Evolutionary conservation across 1,140 invertebrate genomes (phyloP), one percentile per base, ranked within the genome.

Genomic region (Drosophila navojoa): DNA sequence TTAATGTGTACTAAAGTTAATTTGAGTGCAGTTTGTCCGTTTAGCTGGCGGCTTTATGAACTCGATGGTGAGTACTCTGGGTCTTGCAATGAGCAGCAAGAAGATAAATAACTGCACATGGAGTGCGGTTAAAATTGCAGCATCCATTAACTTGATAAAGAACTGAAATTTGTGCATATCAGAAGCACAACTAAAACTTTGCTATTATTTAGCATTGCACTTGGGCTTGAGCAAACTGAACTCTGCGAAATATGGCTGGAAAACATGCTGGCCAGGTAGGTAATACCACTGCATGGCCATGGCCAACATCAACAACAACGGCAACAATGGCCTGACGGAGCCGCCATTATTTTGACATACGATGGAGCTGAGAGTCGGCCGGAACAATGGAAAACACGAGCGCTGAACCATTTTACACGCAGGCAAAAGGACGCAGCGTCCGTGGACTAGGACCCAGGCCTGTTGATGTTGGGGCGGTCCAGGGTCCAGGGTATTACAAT

Each of bases 331-430:
- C 63, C 59, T 57, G 42, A 71, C 71, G 54, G 42, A 64, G 63
- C 69, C 77, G 63, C 82, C 72, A 82, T 86, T 86, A 86, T 86
- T 87, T 86, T 86, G 82, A 86, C 82, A 87, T 86, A 86, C 72
- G 82, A 87, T 67, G 64, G 71, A 50, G 55, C 53, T 64, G 64
- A 64, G 75, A 64, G 70, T 67, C 61, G 58, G 54, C 58, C 49
- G 19, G 61, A 47, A 67, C 61, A 67, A 82, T 78, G 79, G 67
- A 71, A 75, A 82, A 84, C 71, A 89, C 79, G 79, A 42, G 49
- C 50, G 50, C 19, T 22, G 19, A 22, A 22, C 19, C 19, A 22
- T 22, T 22, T 22, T 29, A 29, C 27, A 29, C 27, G 27, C 27
- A 29, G 27, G 27, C 27, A 10, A 35, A 35, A 35, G 29, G 10